These are phyloP conservation scores for Corapipo altera DNA, from an alignment of 2,113 vertebrate genomes.

Conservation along the genomic window DNA sequence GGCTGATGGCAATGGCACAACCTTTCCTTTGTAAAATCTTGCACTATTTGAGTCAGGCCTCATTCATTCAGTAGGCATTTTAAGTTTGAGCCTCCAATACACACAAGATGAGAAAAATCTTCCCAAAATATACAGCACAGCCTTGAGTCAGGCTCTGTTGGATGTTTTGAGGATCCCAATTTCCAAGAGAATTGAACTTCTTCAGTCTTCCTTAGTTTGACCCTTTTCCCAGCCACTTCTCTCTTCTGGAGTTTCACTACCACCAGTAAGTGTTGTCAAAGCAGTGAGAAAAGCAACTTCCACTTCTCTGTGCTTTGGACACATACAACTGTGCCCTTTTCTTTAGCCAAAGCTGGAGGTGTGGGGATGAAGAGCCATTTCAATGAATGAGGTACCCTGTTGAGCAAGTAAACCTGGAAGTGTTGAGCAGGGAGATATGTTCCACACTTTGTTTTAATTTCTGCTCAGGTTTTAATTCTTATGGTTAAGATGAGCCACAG, in stretches of 20 bases:
- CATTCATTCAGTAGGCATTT: neutral
- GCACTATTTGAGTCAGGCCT: neutral
- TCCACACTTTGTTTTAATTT: neutral
- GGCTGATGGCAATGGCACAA: neutral
- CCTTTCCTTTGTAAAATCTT: neutral
- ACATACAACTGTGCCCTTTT: neutral
- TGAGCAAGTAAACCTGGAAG: neutral
- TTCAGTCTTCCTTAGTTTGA: neutral
- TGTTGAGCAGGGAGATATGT: neutral
- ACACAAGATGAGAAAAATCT: neutral
- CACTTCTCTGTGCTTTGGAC: neutral
- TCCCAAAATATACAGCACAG: fast-evolving
- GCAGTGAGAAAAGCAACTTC: neutral
- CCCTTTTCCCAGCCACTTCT: neutral
- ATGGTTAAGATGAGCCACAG: neutral
- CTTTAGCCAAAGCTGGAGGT: neutral
- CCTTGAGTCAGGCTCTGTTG: neutral
- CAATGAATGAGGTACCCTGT: neutral
- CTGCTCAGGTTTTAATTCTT: neutral
- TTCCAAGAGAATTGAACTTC: neutral
- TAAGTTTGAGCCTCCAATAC: neutral
- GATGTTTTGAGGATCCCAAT: neutral
- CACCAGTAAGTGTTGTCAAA: neutral
- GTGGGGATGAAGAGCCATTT: fast-evolving
- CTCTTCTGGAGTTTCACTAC: neutral